These are phyloP conservation scores for Ditylenchus weischeri DNA, from an alignment of 2,888 invertebrate genomes.

Conservation along the genomic window DNA sequence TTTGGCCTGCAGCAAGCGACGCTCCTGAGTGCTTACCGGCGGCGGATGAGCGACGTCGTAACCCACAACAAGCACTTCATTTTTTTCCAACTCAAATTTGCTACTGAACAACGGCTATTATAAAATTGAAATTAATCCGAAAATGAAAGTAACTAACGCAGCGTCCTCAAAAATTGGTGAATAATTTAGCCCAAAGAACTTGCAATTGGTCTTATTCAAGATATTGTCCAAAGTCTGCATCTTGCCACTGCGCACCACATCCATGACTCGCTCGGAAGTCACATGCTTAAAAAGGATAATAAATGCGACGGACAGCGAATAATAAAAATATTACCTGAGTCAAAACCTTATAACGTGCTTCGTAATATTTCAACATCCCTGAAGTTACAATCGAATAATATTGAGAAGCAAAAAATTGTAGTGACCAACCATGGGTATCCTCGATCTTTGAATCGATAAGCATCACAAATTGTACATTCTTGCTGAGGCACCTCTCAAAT, in stretches of 20 bases:
- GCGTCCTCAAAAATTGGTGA: conserved; percentile 22
- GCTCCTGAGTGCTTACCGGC: conserved; percentile 21
- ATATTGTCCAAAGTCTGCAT: conserved; percentile 30
- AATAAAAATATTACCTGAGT: too few relatives aligned
- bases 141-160: conserved; percentile 10
- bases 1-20: conserved; percentile 20
- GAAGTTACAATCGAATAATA: neutral
- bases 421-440: conserved; percentile 15
- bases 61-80: conserved; percentile 31
- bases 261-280: conserved; percentile 19
- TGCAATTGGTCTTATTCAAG: conserved; percentile 33
- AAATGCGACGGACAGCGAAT: too few relatives aligned
- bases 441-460: conserved; percentile 17
- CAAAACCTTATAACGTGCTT: conserved; percentile 27
- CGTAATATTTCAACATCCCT: conserved; percentile 31
- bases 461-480: conserved; percentile 26
- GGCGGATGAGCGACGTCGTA: conserved; percentile 37
- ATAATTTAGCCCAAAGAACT: conserved; percentile 33
- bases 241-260: conserved; percentile 20
- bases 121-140: neutral
- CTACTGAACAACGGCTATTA: too few relatives aligned
- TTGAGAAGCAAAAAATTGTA: neutral
- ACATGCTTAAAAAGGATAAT: conserved; percentile 25
- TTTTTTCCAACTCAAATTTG: conserved; percentile 15
- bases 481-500: conserved; percentile 19